These are phyloP conservation scores for Apodemia zela DNA, from an alignment of 2,888 invertebrate genomes.

Conservation along the genomic window DNA sequence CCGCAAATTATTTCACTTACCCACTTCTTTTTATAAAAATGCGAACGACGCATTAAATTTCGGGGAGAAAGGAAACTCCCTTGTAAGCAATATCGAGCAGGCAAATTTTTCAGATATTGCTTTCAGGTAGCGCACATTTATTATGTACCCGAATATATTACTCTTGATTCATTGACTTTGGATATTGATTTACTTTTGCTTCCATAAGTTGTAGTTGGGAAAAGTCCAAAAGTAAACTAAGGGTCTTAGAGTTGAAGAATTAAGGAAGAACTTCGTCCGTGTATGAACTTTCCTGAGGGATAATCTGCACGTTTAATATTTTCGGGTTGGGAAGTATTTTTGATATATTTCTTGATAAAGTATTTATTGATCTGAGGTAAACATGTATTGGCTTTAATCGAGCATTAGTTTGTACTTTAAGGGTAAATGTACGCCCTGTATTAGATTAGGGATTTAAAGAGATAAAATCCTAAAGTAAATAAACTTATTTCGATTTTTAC, in stretches of 20 bases:
- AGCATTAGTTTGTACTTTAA: background rate
- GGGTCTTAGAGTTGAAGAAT: constrained; percentile 58
- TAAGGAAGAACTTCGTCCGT: constrained; percentile 46
- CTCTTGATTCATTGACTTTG: constrained; percentile 81
- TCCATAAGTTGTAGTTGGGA: constrained; percentile 73
- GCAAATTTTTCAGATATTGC: constrained; percentile 81
- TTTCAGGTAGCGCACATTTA: constrained; percentile 81
- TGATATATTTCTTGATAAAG: constrained; percentile 17
- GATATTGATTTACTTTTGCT: constrained; percentile 79
- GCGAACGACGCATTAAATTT: constrained; percentile 81
- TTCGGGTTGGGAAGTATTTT: constrained; percentile 18
- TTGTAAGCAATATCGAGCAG: constrained; percentile 81
- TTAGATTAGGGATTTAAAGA: too few species aligned
- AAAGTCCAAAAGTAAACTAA: constrained; percentile 53
- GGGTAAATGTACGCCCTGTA: background rate
- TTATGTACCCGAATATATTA: constrained; percentile 81
- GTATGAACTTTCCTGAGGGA: constrained; percentile 32
- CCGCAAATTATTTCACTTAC: constrained; percentile 80
- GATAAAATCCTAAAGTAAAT: too few species aligned
- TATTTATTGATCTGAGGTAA: constrained; percentile 12
- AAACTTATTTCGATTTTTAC: too few species aligned
- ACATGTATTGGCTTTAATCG: background rate
- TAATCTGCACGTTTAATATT: constrained; percentile 18
- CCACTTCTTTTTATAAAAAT: constrained; percentile 80
- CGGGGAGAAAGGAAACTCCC: constrained; percentile 80